A percentile compares a stretch with the other conserved stretches of the same genome.
phyloP scores from a whole-genome alignment of 2,113 vertebrate species.

The Lepisosteus osseus region DNA sequence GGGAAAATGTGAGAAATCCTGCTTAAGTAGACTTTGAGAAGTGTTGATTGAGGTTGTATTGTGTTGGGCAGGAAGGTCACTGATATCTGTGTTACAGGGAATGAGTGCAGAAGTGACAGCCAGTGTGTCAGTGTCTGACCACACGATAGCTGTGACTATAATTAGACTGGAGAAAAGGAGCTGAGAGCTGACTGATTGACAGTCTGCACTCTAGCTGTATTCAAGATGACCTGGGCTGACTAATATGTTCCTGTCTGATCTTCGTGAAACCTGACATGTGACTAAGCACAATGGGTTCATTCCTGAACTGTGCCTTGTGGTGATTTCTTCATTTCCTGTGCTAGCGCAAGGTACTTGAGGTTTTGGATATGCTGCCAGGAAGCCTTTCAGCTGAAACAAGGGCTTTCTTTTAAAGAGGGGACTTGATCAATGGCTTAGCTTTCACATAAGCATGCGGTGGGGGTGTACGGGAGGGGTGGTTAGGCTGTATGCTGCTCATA shows the following conservation, averaged over 20 bases:
- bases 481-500: constrained; percentile 7
- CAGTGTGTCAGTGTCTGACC: background rate
- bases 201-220: constrained; percentile 2
- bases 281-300: constrained; percentile 54
- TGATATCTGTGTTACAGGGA: background rate
- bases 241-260: constrained; percentile 46
- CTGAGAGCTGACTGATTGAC: constrained; percentile 16
- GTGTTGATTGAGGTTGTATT: no score
- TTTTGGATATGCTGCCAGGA: constrained; percentile 30
- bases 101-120: background rate
- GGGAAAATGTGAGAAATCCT: no score
- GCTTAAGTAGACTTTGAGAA: no score
- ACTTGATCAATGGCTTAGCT: constrained; percentile 47
- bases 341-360: constrained; percentile 24
- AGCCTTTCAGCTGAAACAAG: constrained; percentile 37
- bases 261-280: constrained; percentile 57
- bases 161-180: constrained; percentile 2
- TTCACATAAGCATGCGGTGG: constrained; percentile 37
- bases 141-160: background rate
- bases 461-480: background rate
- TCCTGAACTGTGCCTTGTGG: constrained; percentile 55
- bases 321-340: constrained; percentile 70
- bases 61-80: background rate
- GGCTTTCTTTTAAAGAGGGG: constrained; percentile 40
- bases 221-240: background rate